phyloP scores from a whole-genome alignment of 2,113 vertebrate genomes.

The Cyanoramphus novaezelandiae region DNA sequence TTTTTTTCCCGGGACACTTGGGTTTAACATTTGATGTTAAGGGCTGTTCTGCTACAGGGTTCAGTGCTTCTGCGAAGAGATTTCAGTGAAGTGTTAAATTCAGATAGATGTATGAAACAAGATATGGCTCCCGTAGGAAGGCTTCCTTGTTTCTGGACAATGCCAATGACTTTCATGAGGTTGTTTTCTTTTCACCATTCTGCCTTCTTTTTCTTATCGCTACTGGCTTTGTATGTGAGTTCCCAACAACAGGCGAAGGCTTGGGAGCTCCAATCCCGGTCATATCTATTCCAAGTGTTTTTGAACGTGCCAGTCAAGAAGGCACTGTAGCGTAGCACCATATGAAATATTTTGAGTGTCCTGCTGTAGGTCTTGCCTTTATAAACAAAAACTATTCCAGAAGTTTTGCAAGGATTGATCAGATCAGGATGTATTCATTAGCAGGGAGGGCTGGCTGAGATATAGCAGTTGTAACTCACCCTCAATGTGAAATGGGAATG shows the following conservation, averaged over 20 bases:
- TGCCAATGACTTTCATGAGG: neutral
- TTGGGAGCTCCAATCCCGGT: neutral
- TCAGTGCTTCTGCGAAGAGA: neutral
- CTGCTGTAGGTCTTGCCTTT: constrained; percentile 66
- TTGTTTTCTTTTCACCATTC: neutral
- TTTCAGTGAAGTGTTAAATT: neutral
- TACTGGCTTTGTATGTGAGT: neutral
- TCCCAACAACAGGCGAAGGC: neutral
- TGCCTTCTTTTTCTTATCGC: neutral
- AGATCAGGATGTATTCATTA: constrained; percentile 43
- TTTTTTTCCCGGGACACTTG: neutral
- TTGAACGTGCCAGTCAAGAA: constrained; percentile 39
- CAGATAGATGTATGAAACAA: neutral
- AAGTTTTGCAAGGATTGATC: constrained; percentile 32
- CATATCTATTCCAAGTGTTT: neutral
- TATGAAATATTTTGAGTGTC: constrained; percentile 50
- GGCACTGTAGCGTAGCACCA: neutral
- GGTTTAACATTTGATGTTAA: neutral
- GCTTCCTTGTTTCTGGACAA: neutral
- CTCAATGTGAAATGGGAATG: neutral
- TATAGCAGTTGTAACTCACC: neutral
- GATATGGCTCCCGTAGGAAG: neutral
- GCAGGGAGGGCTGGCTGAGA: neutral
- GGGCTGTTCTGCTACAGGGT: neutral
- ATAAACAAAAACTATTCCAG: constrained; percentile 52